These are phyloP conservation scores for Vidua macroura DNA, from an alignment of 2,113 vertebrate genomes.

Conservation along the genomic window DNA sequence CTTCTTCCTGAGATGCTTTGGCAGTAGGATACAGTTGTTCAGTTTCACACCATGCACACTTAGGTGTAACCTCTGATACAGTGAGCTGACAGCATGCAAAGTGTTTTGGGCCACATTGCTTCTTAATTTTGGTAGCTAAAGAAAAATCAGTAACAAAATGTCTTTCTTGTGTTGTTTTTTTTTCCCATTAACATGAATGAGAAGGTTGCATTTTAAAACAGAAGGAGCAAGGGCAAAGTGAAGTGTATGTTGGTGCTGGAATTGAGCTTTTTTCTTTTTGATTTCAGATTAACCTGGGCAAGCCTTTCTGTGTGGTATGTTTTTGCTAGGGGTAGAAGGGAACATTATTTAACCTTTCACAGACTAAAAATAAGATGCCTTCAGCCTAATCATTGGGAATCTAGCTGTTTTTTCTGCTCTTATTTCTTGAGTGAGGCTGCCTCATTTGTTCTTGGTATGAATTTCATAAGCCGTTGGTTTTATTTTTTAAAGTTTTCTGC, in stretches of 20 bases:
- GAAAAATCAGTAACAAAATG: background rate
- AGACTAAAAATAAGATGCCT: background rate
- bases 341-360: background rate
- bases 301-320: background rate
- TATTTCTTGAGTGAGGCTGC: background rate
- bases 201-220: background rate
- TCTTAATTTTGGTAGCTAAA: background rate
- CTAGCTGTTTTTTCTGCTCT: background rate
- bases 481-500: background rate
- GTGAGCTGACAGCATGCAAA: background rate
- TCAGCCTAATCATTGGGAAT: background rate
- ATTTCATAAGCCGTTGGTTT: background rate
- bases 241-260: background rate
- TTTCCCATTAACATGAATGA: fast-evolving
- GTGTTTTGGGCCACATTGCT: background rate
- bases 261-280: background rate
- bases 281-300: background rate
- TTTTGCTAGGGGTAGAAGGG: background rate
- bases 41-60: background rate
- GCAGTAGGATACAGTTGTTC: background rate
- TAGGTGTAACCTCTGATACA: background rate
- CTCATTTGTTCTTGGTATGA: background rate
- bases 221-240: background rate
- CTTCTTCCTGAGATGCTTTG: background rate
- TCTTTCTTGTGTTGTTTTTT: background rate